A percentile compares a stretch with the other conserved stretches of the same genome.
These are phyloP conservation scores for Agapornis roseicollis DNA, from an alignment of 2,113 vertebrate genomes.

Conservation along the genomic window DNA sequence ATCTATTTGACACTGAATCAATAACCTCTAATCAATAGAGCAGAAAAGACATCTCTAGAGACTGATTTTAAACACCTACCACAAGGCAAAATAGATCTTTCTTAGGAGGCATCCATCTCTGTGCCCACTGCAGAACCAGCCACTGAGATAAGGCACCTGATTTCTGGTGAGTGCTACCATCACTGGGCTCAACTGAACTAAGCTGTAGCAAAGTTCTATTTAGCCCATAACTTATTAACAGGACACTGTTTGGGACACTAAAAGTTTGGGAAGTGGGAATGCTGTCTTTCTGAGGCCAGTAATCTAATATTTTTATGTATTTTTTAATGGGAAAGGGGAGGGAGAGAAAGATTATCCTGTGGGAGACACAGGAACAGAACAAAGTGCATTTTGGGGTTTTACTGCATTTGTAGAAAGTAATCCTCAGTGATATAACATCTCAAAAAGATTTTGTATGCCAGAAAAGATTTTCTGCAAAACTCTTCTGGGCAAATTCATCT, in stretches of 20 bases:
- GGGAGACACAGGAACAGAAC: not conserved
- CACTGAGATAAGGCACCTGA: not conserved
- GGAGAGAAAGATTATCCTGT: not conserved
- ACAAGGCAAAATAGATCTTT: not conserved
- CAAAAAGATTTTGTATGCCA: not conserved
- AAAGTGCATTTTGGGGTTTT: not conserved
- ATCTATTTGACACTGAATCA: not conserved
- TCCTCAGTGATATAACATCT: not conserved
- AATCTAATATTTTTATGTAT: not conserved
- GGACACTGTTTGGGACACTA: not conserved
- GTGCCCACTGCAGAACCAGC: not conserved
- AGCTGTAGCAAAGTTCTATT: not conserved
- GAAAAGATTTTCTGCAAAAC: not conserved
- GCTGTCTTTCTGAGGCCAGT: not conserved
- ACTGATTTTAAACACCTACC: not conserved
- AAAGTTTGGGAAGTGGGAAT: not conserved
- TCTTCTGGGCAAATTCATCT: slow-evolving; percentile 43
- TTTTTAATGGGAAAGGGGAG: not conserved
- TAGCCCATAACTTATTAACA: not conserved
- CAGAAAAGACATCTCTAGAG: not conserved
- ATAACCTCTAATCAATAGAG: not conserved
- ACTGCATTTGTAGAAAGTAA: not conserved
- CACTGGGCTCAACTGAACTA: not conserved
- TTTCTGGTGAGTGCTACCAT: not conserved
- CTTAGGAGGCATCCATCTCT: not conserved